Percentiles rank a stretch among this genome's conserved stretches.
Evolutionary conservation across 2,888 invertebrate genomes (phyloP).

Genomic region (Unio pictorum): DNA sequence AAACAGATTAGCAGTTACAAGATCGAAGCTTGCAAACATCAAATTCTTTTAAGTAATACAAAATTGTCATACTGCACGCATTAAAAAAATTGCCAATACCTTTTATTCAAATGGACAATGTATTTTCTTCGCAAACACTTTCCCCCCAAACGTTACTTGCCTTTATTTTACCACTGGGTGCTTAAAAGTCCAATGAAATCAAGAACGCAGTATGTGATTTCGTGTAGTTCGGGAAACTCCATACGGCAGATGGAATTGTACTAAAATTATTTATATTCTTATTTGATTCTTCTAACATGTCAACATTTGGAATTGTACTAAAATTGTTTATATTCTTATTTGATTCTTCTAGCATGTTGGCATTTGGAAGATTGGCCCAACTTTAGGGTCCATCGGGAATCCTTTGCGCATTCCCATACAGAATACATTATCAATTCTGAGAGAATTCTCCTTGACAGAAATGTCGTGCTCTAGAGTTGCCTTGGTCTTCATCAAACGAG

Average conservation of each 20-base stretch:
- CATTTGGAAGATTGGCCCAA: constrained; percentile 70
- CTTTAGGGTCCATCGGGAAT: constrained; percentile 79
- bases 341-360: constrained; percentile 51
- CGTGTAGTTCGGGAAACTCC: neutral
- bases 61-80: too few relatives aligned
- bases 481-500: constrained; percentile 82
- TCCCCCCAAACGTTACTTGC: too few relatives aligned
- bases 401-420: constrained; percentile 92
- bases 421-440: constrained; percentile 93
- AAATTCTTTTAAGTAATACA: too few relatives aligned
- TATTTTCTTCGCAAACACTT: too few relatives aligned
- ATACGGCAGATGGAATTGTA: constrained; percentile 48
- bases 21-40: too few relatives aligned
- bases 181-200: too few relatives aligned
- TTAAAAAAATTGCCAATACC: too few relatives aligned
- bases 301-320: constrained; percentile 46
- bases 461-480: constrained; percentile 89
- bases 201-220: neutral
- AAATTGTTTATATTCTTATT: neutral
- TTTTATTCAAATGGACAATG: too few relatives aligned
- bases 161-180: too few relatives aligned
- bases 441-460: constrained; percentile 87
- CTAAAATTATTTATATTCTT: neutral
- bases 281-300: constrained; percentile 35
- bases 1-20: too few relatives aligned